phyloP scores from a whole-genome alignment of 2,797 vertebrate genomes.

The Sitta carolinensis region DNA sequence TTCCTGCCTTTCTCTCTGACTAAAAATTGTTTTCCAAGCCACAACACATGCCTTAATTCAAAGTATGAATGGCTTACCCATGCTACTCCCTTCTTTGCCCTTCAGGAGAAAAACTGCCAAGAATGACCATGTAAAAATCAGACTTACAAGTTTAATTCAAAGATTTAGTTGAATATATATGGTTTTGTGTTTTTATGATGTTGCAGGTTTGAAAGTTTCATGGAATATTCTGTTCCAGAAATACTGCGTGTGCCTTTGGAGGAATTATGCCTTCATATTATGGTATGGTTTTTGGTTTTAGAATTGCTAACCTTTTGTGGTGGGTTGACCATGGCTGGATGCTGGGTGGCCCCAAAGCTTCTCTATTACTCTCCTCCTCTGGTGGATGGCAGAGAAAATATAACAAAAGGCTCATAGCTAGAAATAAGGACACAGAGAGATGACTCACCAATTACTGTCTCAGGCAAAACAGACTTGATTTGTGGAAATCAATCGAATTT shows the following conservation, averaged over 20 bases:
- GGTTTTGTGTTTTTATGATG: background rate
- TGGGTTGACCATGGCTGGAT: background rate
- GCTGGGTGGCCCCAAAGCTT: background rate
- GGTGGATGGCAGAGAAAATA: background rate
- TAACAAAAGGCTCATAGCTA: rapidly evolving
- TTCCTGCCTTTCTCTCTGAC: background rate
- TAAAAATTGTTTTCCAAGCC: background rate
- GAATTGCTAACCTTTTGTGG: background rate
- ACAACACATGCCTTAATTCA: background rate
- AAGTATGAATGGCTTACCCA: background rate
- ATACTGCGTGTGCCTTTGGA: slow-evolving; percentile 96
- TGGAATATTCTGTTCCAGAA: slow-evolving; percentile 95
- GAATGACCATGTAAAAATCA: background rate
- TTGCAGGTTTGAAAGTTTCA: slow-evolving; percentile 89
- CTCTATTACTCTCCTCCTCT: background rate
- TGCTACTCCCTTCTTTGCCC: background rate
- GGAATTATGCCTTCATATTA: slow-evolving; percentile 96
- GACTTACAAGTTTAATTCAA: background rate
- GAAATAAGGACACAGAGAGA: background rate
- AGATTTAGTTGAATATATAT: background rate
- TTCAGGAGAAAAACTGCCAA: background rate
- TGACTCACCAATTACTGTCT: background rate
- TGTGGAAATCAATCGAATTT: background rate
- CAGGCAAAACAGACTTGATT: background rate
- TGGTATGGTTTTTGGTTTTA: slow-evolving; percentile 79